These are phyloP conservation scores for Zapus hudsonius DNA, from an alignment of 2,113 vertebrate species.

Conservation along the genomic window DNA sequence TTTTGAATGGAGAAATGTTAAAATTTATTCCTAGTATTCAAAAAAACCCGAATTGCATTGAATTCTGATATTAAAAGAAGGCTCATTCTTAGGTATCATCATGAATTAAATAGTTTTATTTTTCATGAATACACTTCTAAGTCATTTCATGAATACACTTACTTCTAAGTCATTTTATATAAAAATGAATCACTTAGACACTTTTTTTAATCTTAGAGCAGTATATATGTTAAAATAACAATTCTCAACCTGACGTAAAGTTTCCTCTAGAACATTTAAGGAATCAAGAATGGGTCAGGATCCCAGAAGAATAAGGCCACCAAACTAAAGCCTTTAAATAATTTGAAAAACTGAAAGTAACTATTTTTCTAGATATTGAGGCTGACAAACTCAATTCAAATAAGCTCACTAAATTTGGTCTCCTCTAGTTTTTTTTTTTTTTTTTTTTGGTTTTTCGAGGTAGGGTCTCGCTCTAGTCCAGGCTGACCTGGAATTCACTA, in stretches of 20 bases:
- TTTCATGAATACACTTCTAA: neutral
- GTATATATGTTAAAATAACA: constrained; percentile 41
- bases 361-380: constrained; percentile 15
- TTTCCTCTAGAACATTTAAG: neutral
- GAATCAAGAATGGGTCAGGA: neutral
- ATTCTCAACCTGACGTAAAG: neutral
- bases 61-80: constrained; percentile 19
- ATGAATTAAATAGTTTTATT: constrained; percentile 54
- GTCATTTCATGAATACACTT: neutral
- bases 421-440: no score
- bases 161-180: neutral
- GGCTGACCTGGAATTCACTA: no score
- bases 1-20: constrained; percentile 12
- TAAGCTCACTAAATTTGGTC: neutral
- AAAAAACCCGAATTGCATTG: neutral
- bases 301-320: neutral
- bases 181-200: constrained; percentile 37
- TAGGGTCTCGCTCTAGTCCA: no score
- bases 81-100: neutral
- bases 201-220: neutral
- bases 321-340: neutral
- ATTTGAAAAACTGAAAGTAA: neutral
- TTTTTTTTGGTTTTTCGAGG: no score
- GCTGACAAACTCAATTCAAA: constrained; percentile 1
- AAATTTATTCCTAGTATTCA: neutral